Evolutionary conservation across 2,888 invertebrate genomes (phyloP), one percentile per base, ranked within the genome.

Genomic region (Watsonalla binaria): DNA sequence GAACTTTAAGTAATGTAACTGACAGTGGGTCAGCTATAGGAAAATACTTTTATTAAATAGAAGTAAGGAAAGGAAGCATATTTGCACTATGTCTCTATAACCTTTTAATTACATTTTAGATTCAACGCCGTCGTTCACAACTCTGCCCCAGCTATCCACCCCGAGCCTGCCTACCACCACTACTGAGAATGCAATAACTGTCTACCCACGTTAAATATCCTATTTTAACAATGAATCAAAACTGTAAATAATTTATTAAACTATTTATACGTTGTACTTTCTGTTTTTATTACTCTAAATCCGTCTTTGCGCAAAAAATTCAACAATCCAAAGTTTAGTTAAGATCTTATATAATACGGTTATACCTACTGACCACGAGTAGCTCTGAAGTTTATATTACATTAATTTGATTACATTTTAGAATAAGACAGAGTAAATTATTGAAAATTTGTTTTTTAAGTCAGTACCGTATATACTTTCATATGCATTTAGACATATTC

Each of bases 121-220:
- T 86, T 86, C 69, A 85, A 86, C 69, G 86, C 86, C 5, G 78
- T 84, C 6, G 86, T 86, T 0, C 86, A 83, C 62, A 84, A 81
- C 60, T 84, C 84, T 0, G 84, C 77, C 4, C 91, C 82, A 7
- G 70, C 77, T 34, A 70, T 82, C 46, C 85, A 86, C 57, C 78
- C 81, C 0, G 77, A 75, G 35, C 75, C 79, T 47, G 62, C 70
- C 59, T 69, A 75, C 54, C 71, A 74, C 37, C 68, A 82, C 51
- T 78, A 81, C 55, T 80, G 59, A 68, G 7, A 57, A 39, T 15
- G 6, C 9, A 51, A 47, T 51, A 14, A 49, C 37, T 45, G 13
- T 33, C 37, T 34, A 51, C 15, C 48, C 49, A 6, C 15, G n/a
- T 39, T 15, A 9, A 49, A 24, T 24, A 24, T 24, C 46, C 46